Evolutionary conservation across 2,113 vertebrate species (phyloP).

Genomic region (Talpa occidentalis): DNA sequence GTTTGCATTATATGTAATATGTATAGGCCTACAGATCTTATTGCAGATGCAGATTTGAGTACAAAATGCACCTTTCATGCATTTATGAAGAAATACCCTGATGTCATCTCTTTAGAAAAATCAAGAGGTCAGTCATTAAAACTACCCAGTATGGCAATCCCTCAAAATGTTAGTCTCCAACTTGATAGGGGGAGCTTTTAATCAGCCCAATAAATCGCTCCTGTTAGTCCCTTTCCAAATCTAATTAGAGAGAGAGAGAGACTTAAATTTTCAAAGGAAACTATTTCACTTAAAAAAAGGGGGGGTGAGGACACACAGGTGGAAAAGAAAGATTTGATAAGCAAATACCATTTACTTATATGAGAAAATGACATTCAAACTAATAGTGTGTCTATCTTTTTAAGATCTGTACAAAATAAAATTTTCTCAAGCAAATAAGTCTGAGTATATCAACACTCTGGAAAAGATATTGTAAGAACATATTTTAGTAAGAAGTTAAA

Average conservation of each 20-base stretch:
- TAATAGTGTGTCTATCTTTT: not conserved
- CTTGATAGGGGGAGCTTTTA: not conserved
- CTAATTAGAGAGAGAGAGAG: not conserved
- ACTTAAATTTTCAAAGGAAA: not conserved
- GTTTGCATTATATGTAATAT: not conserved
- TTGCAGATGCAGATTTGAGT: not conserved
- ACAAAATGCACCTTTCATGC: not conserved
- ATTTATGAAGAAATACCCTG: not conserved
- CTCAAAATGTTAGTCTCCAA: not conserved
- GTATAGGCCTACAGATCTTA: not conserved
- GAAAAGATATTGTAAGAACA: not conserved
- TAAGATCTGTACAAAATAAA: not conserved
- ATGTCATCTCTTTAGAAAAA: not conserved
- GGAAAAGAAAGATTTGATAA: not conserved
- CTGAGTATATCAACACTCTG: not conserved
- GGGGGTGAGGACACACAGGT: not conserved
- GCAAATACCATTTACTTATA: conserved; percentile 4
- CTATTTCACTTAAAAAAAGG: conserved; percentile 12
- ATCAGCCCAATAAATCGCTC: not conserved
- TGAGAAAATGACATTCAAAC: conserved; percentile 13
- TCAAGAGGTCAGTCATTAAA: not conserved
- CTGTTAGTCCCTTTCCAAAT: not conserved
- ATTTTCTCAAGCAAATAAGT: conserved; percentile 7
- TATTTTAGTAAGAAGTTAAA: not conserved
- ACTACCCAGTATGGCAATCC: not conserved